Evolutionary conservation across 2,888 invertebrate species (phyloP).

Genomic region (Lamellibrachia satsuma): DNA sequence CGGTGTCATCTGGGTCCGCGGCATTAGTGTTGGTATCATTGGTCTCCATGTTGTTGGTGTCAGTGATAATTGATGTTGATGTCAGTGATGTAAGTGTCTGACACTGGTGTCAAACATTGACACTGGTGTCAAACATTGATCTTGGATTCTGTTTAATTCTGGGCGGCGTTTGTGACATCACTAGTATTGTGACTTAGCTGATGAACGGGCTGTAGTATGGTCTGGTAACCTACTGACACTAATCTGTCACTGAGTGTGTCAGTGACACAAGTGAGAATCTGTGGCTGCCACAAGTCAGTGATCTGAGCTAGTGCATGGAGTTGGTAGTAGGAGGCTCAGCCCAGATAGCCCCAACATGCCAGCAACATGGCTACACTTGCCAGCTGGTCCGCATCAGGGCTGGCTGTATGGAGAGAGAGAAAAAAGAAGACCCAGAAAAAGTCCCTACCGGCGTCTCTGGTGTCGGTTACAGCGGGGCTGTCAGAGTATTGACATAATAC

Average conservation of each 20-base stretch:
- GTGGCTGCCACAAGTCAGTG: neutral
- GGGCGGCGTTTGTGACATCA: neutral
- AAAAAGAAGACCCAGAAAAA: constrained; percentile 17
- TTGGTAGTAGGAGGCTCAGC: neutral
- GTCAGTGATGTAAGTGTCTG: neutral
- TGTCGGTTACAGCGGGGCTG: neutral
- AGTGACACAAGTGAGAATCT: neutral
- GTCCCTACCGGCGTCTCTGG: neutral
- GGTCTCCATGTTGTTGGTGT: neutral
- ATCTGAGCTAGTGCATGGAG: neutral
- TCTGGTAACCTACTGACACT: constrained; percentile 1
- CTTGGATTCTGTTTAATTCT: neutral
- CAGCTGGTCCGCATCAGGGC: neutral
- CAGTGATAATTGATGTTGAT: neutral
- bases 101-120: neutral
- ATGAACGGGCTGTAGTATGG: neutral
- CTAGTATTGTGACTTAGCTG: neutral
- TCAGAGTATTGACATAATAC: constrained; percentile 13
- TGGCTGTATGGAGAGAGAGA: neutral
- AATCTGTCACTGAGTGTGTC: neutral
- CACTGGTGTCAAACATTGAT: neutral
- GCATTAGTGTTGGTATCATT: neutral
- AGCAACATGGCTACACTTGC: neutral
- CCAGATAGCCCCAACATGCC: neutral
- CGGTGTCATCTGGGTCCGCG: neutral